These are phyloP conservation scores for Erythrocercus mccallii DNA, from an alignment of 2,113 vertebrate genomes.

Conservation along the genomic window DNA sequence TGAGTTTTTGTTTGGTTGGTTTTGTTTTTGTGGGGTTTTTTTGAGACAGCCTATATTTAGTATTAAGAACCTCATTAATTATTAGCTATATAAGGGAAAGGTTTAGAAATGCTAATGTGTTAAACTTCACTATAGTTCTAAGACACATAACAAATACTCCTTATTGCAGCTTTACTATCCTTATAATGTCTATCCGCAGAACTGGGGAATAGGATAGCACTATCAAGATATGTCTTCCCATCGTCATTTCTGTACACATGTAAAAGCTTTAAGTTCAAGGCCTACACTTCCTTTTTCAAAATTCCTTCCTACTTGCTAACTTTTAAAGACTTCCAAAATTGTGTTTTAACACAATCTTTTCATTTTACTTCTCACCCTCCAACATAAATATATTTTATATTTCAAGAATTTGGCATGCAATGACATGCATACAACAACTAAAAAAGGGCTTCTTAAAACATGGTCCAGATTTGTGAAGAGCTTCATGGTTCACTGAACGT, in stretches of 20 bases:
- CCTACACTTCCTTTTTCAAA: background rate
- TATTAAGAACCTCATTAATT: background rate
- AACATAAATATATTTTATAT: conserved; percentile 18
- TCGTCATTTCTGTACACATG: background rate
- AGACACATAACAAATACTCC: background rate
- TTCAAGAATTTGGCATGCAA: conserved; percentile 35
- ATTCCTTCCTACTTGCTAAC: background rate
- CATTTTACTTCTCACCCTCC: background rate
- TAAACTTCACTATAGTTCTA: background rate
- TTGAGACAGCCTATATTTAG: background rate
- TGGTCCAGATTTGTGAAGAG: conserved; percentile 48
- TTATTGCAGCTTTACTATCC: background rate
- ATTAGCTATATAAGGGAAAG: background rate
- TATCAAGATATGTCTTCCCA: background rate
- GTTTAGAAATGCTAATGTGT: background rate
- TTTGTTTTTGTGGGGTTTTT: background rate
- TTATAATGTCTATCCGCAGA: background rate
- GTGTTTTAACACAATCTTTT: background rate
- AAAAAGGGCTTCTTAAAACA: conserved; percentile 47
- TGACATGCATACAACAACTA: background rate
- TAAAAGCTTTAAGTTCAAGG: background rate
- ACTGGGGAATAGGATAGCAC: background rate
- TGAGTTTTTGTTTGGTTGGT: background rate
- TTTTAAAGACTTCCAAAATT: background rate
- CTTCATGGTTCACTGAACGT: conserved; percentile 60